These are phyloP conservation scores for Leucophenga montana DNA, from an alignment of 2,888 invertebrate genomes.

Conservation along the genomic window DNA sequence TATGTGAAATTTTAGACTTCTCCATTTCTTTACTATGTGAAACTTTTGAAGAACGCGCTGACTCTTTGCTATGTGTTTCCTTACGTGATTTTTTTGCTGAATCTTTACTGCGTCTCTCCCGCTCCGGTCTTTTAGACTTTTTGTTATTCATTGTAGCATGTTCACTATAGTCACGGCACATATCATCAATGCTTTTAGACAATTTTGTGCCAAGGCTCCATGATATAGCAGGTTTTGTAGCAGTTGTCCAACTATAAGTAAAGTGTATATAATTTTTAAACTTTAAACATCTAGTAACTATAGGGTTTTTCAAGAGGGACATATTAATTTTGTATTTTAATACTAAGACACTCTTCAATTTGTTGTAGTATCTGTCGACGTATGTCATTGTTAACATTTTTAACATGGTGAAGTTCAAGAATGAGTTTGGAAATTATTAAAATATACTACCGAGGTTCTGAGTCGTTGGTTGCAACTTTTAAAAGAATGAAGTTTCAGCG, in stretches of 20 bases:
- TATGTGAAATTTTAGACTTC: not conserved
- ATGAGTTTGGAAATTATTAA: too few relatives aligned
- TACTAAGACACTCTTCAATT: too few relatives aligned
- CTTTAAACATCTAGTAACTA: not conserved
- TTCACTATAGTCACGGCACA: constrained; percentile 3
- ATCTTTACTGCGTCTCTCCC: not conserved
- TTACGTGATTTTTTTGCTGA: constrained; percentile 15
- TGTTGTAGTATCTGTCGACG: too few relatives aligned
- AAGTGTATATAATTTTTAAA: not conserved
- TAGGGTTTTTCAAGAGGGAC: too few relatives aligned
- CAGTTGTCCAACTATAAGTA: constrained; percentile 45
- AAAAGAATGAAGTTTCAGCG: too few relatives aligned
- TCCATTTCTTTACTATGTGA: constrained; percentile 42
- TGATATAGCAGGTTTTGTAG: constrained; percentile 8
- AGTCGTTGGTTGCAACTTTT: too few relatives aligned
- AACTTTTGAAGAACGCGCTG: too few relatives aligned
- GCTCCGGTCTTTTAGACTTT: constrained; percentile 5
- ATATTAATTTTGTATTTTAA: too few relatives aligned
- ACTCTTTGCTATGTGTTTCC: not conserved
- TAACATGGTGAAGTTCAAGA: too few relatives aligned
- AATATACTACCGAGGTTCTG: too few relatives aligned
- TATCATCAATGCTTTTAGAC: constrained; percentile 8
- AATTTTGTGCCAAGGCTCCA: not conserved
- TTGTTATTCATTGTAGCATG: not conserved
- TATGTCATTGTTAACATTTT: too few relatives aligned